Evolutionary conservation across 2,888 invertebrate genomes (phyloP), one percentile per base, ranked within the genome.

Genomic region (Dicyrtomina minuta): DNA sequence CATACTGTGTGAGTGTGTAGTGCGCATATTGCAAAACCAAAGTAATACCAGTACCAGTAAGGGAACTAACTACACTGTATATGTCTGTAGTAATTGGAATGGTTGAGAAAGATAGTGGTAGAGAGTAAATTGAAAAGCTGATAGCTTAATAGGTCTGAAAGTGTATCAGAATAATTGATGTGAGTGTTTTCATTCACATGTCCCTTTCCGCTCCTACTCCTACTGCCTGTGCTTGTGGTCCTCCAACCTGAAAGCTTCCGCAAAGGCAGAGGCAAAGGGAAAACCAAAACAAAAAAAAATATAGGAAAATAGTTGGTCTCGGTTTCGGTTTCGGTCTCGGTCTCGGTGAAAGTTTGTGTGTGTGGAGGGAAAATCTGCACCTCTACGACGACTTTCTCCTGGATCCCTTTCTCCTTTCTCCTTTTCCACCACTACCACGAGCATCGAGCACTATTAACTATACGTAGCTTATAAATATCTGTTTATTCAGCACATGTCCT

Each of bases 141-240:
- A 46, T 58, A 33, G 59, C 49, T 51, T 68, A 68, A 68, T 68
- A 68, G 68, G 51, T 60, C 51, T 53, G 43, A 68, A 62, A 68
- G 68, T 62, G 62, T 33, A 68, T 62, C 43, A 55, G 68, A 62
- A 68, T 68, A 68, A 68, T 68, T 62, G 68, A 68, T 68, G 66
- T 33, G 58, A 58, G 58, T 66, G 66, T 66, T 66, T 66, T 66
- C 66, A 66, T 66, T 66, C 58, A 59, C 58, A 66, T 59, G 44
- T 43, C 58, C 44, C 49, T 59, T 66, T 46, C 58, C n/a, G n/a
- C n/a, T n/a, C n/a, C n/a, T n/a, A n/a, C n/a, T n/a, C n/a, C n/a
- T n/a, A n/a, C n/a, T n/a, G n/a, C n/a, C n/a, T n/a, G n/a, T n/a
- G 44, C 59, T 66, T 66, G 46, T 49, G 33, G 49, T 59, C 6